Conservation (phyloP, 2,797 vertebrate genomes). For the Coranthus polyacanthus region DNA sequence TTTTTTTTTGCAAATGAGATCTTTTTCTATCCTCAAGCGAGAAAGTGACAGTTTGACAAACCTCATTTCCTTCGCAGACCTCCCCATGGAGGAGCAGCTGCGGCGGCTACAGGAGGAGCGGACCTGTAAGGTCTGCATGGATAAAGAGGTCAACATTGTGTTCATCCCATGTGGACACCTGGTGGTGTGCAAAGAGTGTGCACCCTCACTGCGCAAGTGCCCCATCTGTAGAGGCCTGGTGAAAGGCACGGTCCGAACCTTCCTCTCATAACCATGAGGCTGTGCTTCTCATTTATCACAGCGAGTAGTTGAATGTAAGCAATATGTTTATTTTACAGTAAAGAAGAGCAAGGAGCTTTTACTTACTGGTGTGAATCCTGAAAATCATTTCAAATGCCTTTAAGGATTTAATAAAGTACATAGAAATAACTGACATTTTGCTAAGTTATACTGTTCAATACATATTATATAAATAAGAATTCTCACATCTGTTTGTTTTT, state of each 20-base stretch:
- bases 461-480: too few relatives aligned
- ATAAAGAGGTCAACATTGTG: conserved; percentile 97
- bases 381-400: background rate
- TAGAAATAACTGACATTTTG: too few relatives aligned
- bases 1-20: background rate
- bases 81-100: conserved; percentile 96
- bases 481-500: too few relatives aligned
- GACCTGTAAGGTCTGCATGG: conserved; percentile 99
- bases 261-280: conserved; percentile 87
- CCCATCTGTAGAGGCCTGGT: conserved; percentile 97
- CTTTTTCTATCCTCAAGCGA: background rate
- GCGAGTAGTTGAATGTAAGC: conserved; percentile 49
- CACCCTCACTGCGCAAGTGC: conserved; percentile 94
- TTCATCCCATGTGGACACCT: conserved; percentile 99
- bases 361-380: background rate
- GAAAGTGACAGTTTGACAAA: too few relatives aligned
- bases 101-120: conserved; percentile 95
- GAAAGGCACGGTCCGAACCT: conserved; percentile 97
- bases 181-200: conserved; percentile 97
- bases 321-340: conserved; percentile 20
- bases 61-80: conserved; percentile 80
- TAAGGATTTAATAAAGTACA: too few relatives aligned
- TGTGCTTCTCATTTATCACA: background rate
- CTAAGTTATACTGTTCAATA: too few relatives aligned
- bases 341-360: background rate